Evolutionary conservation across 1,140 invertebrate species (phyloP), one percentile per base, ranked within the genome.

Genomic region (Goniozus legneri): DNA sequence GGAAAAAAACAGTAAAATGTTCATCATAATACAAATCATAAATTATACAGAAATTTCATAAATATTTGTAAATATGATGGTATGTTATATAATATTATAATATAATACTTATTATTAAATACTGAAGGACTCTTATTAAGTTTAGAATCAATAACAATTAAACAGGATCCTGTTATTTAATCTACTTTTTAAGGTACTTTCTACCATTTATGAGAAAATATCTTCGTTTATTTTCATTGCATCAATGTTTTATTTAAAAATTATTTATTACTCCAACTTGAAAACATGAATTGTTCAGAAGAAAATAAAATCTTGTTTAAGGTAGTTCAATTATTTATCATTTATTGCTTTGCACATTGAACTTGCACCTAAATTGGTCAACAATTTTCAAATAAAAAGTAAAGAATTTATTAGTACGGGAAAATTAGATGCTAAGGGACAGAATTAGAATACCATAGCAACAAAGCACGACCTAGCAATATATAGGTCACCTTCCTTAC

Each of bases 401-500:
- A 50, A 40, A 27, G 12, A 8, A 19, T 18, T 20, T n/a, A 19
- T 44, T 20, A 12, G 24, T 12, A 55, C 35, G 55, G 54, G 56
- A 53, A 35, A 62, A 50, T 48, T 62, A 65, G 58, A 58, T 21
- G 34, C 52, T 53, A 60, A 64, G 58, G 58, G 60, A 56, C 55
- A 58, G 58, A 67, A 64, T 66, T 65, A 70, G 62, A 69, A 65
- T 66, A 59, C 58, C 60, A 70, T 75, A 75, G 68, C 68, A 67
- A 73, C 62, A 71, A 73, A 74, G 71, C 58, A 71, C 66, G 66
- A 73, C 65, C 69, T 74, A 73, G 64, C 56, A 65, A 71, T 63
- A 70, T 64, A 67, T 76, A 76, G 73, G 71, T 76, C 72, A 64
- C 67, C 71, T 73, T 75, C 71, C 71, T 75, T 73, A 74, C 69